These are phyloP conservation scores for Euthynnus affinis DNA, from an alignment of 2,797 vertebrate species.

Conservation along the genomic window DNA sequence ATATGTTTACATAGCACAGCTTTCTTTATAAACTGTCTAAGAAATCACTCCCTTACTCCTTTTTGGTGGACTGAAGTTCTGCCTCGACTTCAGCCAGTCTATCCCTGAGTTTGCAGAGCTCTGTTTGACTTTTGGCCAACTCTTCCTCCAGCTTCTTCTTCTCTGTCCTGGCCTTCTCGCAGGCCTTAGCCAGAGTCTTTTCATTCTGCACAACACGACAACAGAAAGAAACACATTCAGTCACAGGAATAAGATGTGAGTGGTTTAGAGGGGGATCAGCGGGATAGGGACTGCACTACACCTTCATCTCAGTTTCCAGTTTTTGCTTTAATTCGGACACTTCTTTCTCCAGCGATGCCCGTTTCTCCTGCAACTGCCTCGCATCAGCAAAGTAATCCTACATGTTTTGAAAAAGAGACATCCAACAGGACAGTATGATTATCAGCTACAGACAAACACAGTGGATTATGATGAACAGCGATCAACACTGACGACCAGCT, in stretches of 20 bases:
- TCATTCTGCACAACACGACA: constrained; percentile 72
- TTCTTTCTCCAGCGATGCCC: constrained; percentile 87
- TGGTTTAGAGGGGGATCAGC: constrained; percentile 32
- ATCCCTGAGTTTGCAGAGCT: constrained; percentile 84
- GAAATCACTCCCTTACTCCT: constrained; percentile 87
- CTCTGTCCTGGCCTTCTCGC: constrained; percentile 85
- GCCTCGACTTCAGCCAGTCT: constrained; percentile 87
- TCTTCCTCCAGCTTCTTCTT: constrained; percentile 86
- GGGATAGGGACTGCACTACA: constrained; percentile 61
- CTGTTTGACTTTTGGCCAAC: constrained; percentile 82
- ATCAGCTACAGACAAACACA: constrained; percentile 18
- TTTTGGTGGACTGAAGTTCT: constrained; percentile 88
- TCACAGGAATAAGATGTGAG: constrained; percentile 39
- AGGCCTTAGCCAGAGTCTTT: constrained; percentile 79
- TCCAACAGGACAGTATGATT: background rate
- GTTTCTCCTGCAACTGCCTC: constrained; percentile 87
- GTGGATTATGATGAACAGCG: constrained; percentile 3
- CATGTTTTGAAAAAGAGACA: constrained; percentile 50
- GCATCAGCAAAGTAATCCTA: constrained; percentile 81
- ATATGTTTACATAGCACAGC: background rate
- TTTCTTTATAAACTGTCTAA: constrained; percentile 5
- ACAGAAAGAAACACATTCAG: constrained; percentile 28
- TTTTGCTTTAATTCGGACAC: constrained; percentile 87
- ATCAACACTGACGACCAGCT: constrained; percentile 28
- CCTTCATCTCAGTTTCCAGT: constrained; percentile 91